A percentile compares a stretch with the other conserved stretches of the same genome.
Evolutionary conservation across 2,888 invertebrate genomes (phyloP).

Genomic region (Eugnorisma glareosa): DNA sequence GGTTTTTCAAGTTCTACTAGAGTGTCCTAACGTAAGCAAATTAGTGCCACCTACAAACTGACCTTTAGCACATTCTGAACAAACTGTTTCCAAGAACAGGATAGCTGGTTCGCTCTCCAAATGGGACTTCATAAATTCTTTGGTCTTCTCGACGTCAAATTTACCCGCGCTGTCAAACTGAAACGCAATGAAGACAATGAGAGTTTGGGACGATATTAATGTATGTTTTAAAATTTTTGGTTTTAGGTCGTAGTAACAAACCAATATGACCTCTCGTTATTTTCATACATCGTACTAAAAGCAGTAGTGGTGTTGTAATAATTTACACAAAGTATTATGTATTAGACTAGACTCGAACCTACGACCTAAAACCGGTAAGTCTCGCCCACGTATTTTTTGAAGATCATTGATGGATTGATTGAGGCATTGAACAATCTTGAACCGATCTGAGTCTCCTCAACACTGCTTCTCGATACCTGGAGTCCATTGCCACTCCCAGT

Average conservation of each 20-base stretch:
- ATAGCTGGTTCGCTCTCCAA: conserved; percentile 69
- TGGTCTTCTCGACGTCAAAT: conserved; percentile 68
- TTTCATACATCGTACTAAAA: background rate
- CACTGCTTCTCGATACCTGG: too few species aligned
- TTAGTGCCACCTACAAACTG: background rate
- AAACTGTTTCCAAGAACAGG: conserved; percentile 63
- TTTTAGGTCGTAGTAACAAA: background rate
- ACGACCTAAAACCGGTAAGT: background rate
- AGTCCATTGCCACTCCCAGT: too few species aligned
- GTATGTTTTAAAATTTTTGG: background rate
- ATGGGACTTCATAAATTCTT: conserved; percentile 65
- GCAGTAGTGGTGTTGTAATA: background rate
- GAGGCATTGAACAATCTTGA: background rate
- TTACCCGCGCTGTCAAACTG: conserved; percentile 77
- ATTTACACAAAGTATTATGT: background rate
- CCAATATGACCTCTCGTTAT: background rate
- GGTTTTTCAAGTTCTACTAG: background rate
- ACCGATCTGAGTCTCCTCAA: too few species aligned
- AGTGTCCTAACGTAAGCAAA: background rate
- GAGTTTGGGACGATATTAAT: background rate
- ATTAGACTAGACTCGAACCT: background rate
- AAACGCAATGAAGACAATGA: conserved; percentile 16
- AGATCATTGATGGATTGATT: too few species aligned
- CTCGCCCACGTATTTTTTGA: background rate
- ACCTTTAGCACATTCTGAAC: conserved; percentile 73